Base-by-base conservation (phyloP, 2,797 vertebrate species). In the Arctocebus calabarensis region DNA sequence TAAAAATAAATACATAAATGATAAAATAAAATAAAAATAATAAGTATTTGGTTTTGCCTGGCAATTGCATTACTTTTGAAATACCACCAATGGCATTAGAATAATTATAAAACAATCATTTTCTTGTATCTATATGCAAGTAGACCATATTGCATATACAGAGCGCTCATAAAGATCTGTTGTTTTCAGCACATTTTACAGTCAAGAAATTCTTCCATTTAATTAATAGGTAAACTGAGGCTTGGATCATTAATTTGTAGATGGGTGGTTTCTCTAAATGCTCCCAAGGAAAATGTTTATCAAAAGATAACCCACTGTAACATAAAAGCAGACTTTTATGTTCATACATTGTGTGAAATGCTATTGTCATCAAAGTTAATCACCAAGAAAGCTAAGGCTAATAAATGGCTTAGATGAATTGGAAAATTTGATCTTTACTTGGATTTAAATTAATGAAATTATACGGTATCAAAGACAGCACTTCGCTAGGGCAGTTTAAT, bases 381-480 rank as follows among this genome's bases (percentile, higher is more conserved):
- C 91, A 95, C 78, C 93, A 96, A 68, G 75, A 90, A 95, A 94
- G 82, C 78, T 62, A 88, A 89, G 79, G 74, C 89, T 96, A 97
- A 96, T 93, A 96, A 96, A 97, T 96, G 84, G 84, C 78, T 96
- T 83, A 96, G 87, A 94, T 95, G 94, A 97, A 96, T 85, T 92
- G 55, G 93, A 95, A 96, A 97, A 96, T 93, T 75, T 96, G 84
- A 93, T 96, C 89, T 97, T 95, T 94, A 95, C 88, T 95, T 96
- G 82, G 89, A 96, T 95, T 97, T 93, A 95, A 97, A 94, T 92
- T 96, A 96, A 93, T 96, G 88, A 97, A 97, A 96, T 96, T 84
- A 94, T 88, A 85, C 1, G 3, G 68, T 95, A 93, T 90, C 89
- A 96, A 90, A 96, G 82, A 85, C 20, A 95, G 66, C 27, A 83